phyloP scores from a whole-genome alignment of 2,113 vertebrate species.

The Callorhinus ursinus region DNA sequence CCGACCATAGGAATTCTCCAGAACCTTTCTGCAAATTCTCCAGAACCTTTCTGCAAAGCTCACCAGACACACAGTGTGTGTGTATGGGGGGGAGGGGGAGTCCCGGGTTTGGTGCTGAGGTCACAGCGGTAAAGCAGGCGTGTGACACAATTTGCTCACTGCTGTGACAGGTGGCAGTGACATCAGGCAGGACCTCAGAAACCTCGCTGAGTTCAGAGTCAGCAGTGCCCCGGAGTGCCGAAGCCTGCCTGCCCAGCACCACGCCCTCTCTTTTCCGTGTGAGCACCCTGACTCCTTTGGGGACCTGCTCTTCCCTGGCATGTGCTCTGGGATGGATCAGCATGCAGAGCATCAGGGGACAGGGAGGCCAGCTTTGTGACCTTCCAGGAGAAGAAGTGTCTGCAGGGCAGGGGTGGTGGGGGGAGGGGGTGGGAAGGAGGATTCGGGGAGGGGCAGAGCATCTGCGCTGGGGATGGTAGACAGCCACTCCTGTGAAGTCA shows the following conservation, averaged over 20 bases:
- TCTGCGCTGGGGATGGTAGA: not conserved
- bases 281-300: fast-evolving
- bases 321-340: no score
- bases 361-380: not conserved
- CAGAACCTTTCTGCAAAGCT: not conserved
- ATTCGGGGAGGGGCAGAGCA: fast-evolving
- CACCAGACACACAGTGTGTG: not conserved
- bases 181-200: not conserved
- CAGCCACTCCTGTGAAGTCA: not conserved
- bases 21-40: not conserved
- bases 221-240: fast-evolving
- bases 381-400: not conserved
- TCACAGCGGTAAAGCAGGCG: fast-evolving
- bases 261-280: no score
- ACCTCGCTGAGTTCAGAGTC: not conserved
- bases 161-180: fast-evolving
- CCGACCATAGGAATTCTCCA: fast-evolving
- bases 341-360: not conserved
- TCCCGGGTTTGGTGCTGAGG: not conserved
- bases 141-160: fast-evolving
- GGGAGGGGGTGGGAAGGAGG: not conserved
- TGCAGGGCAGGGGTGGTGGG: not conserved
- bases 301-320: not conserved
- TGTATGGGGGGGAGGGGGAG: no score
- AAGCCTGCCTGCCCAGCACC: fast-evolving